These are phyloP conservation scores for Gymnocheta viridis DNA, from an alignment of 2,888 invertebrate species.

Conservation along the genomic window DNA sequence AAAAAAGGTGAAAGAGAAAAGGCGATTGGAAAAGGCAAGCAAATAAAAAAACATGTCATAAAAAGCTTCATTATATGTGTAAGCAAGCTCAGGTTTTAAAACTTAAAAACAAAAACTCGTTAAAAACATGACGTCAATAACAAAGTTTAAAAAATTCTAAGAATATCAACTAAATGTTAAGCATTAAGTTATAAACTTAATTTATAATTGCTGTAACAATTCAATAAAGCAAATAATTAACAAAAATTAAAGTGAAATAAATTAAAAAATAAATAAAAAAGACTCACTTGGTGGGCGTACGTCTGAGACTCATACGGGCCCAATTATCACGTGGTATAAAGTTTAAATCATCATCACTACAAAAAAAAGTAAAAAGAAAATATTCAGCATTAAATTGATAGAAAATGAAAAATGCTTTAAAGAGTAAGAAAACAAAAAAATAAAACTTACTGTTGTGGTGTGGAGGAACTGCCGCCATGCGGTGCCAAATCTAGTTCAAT, in stretches of 20 bases:
- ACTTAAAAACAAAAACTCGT: background rate
- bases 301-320: conserved; percentile 91
- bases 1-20: background rate
- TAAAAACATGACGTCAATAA: conserved; percentile 33
- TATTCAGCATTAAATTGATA: conserved; percentile 2
- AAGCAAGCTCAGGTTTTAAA: background rate
- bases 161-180: conserved; percentile 6
- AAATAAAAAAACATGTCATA: background rate
- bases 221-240: conserved; percentile 31
- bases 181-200: background rate
- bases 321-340: conserved; percentile 90
- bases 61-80: background rate
- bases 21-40: background rate
- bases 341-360: conserved; percentile 84
- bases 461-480: conserved; percentile 73
- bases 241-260: background rate
- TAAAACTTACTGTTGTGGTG: conserved; percentile 75
- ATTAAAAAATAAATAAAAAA: background rate
- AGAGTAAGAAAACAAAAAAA: background rate
- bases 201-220: conserved; percentile 10
- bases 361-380: conserved; percentile 15
- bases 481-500: conserved; percentile 82
- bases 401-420: conserved; percentile 8
- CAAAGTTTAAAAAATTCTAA: background rate
- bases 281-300: conserved; percentile 90